phyloP scores from a whole-genome alignment of 2,888 invertebrate genomes.

The Epistrophella euchroma region DNA sequence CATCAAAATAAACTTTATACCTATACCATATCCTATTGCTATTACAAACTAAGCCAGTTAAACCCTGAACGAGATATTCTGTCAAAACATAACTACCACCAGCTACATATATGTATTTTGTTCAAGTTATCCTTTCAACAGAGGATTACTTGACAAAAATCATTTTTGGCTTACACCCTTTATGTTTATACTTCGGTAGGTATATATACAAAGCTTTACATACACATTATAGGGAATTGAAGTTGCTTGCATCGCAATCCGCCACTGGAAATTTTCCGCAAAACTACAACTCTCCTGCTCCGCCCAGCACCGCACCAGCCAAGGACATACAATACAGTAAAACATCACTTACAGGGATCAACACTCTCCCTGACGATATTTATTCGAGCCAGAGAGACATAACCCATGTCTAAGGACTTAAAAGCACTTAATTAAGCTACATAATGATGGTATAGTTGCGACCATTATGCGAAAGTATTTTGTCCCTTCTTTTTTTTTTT shows the following conservation, averaged over 20 bases:
- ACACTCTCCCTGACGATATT: slow-evolving; percentile 53
- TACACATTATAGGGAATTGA: background rate
- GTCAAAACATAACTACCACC: slow-evolving; percentile 49
- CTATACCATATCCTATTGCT: too few species aligned
- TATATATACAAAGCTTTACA: background rate
- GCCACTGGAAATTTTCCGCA: slow-evolving; percentile 57
- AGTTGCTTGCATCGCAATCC: slow-evolving; percentile 28
- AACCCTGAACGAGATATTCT: slow-evolving; percentile 33
- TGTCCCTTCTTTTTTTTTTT: slow-evolving; percentile 48
- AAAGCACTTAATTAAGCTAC: slow-evolving; percentile 76
- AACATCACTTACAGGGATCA: slow-evolving; percentile 64
- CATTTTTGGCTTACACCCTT: slow-evolving; percentile 44
- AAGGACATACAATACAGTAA: slow-evolving; percentile 31
- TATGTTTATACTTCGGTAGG: background rate
- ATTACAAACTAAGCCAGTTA: slow-evolving; percentile 33
- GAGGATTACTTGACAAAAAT: slow-evolving; percentile 67
- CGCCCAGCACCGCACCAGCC: slow-evolving; percentile 35
- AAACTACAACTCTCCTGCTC: slow-evolving; percentile 57
- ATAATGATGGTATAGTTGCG: slow-evolving; percentile 75
- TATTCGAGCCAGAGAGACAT: slow-evolving; percentile 54
- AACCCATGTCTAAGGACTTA: slow-evolving; percentile 71
- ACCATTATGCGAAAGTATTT: slow-evolving; percentile 74
- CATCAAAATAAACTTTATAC: background rate
- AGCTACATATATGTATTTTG: slow-evolving; percentile 12
- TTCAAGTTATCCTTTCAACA: slow-evolving; percentile 48